phyloP scores from a whole-genome alignment of 2,113 vertebrate genomes.

The Coracopsis vasa region DNA sequence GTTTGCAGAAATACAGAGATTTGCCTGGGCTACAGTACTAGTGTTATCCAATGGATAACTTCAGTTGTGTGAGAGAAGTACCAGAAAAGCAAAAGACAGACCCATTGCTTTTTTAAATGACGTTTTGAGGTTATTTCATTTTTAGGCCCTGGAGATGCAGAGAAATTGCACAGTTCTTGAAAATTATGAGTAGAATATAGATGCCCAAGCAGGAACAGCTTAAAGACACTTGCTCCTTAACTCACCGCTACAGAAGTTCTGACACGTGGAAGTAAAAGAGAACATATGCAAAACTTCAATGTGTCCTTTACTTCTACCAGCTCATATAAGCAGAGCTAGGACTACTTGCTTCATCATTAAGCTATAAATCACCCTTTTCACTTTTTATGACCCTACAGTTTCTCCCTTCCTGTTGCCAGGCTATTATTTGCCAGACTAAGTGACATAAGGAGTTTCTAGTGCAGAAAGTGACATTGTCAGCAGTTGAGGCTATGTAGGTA shows the following conservation, averaged over 20 bases:
- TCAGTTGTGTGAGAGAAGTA: background rate
- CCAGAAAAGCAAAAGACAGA: background rate
- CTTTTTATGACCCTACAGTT: background rate
- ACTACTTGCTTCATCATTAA: background rate
- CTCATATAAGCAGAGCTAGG: background rate
- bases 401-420: background rate
- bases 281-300: background rate
- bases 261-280: background rate
- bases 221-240: background rate
- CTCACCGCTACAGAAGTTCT: fast-evolving
- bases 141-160: background rate
- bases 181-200: background rate
- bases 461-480: background rate
- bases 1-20: background rate
- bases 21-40: background rate
- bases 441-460: background rate
- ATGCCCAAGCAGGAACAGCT: background rate
- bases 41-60: background rate
- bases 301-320: background rate
- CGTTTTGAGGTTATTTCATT: background rate
- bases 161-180: background rate
- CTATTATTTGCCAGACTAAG: background rate
- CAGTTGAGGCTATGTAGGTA: background rate
- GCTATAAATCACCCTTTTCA: background rate
- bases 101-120: background rate